Conservation (phyloP, 2,797 vertebrate species). For the Potorous gilbertii region DNA sequence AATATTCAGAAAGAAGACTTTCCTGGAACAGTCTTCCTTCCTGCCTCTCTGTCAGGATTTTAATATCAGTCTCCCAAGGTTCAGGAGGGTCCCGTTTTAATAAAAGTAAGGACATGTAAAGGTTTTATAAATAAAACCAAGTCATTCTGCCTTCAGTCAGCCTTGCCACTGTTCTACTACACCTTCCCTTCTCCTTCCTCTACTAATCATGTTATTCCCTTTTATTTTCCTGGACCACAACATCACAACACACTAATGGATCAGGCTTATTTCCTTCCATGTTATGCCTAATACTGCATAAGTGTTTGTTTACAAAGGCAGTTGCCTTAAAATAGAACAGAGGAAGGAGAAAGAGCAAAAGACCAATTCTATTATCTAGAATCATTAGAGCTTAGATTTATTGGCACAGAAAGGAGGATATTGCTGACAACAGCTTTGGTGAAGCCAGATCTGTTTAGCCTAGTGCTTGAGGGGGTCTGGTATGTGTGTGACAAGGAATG, state of each 20-base stretch:
- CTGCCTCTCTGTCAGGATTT: slow-evolving; percentile 61
- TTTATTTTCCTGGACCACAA: slow-evolving; percentile 59
- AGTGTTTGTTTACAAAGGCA: slow-evolving; percentile 68
- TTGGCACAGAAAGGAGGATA: slow-evolving; percentile 51
- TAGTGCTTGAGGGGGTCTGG: slow-evolving; percentile 57
- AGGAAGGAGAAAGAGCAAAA: slow-evolving; percentile 45
- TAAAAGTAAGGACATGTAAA: slow-evolving; percentile 64
- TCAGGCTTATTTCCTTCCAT: slow-evolving; percentile 63
- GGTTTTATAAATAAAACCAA: slow-evolving; percentile 72
- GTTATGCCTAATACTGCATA: slow-evolving; percentile 50
- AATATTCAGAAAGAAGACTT: slow-evolving; percentile 37
- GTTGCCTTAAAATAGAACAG: slow-evolving; percentile 62
- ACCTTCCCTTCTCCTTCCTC: slow-evolving; percentile 20
- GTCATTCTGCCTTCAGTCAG: slow-evolving; percentile 56
- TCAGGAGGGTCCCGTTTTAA: slow-evolving; percentile 74
- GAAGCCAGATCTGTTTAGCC: slow-evolving; percentile 67
- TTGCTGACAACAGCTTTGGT: slow-evolving; percentile 65
- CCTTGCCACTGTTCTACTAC: slow-evolving; percentile 12
- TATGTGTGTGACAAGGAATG: slow-evolving; percentile 61
- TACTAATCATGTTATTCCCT: slow-evolving; percentile 55
- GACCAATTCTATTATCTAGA: slow-evolving; percentile 66
- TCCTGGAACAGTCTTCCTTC: slow-evolving; percentile 50
- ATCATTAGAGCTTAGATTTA: slow-evolving; percentile 71
- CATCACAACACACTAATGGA: slow-evolving; percentile 61
- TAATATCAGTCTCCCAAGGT: slow-evolving; percentile 64